phyloP scores from a whole-genome alignment of 2,888 invertebrate species.

The Drosophila cognata region DNA sequence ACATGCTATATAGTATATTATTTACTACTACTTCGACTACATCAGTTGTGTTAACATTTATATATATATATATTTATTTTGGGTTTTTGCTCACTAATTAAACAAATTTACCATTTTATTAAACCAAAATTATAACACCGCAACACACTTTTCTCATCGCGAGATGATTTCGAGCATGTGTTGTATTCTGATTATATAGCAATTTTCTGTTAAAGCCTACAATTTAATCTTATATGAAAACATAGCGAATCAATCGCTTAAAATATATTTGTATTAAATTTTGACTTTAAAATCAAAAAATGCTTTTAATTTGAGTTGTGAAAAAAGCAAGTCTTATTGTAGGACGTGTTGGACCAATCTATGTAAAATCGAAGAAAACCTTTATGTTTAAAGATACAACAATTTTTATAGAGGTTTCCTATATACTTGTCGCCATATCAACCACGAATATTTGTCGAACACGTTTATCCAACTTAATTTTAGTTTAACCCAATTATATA shows the following conservation, averaged over 20 bases:
- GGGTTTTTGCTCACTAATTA: conserved; percentile 50
- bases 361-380: conserved; percentile 42
- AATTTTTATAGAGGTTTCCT: conserved; percentile 52
- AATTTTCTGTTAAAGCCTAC: conserved; percentile 38
- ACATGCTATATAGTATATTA: conserved; percentile 55
- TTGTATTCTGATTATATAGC: conserved; percentile 52
- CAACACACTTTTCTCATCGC: conserved; percentile 70
- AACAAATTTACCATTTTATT: conserved; percentile 37
- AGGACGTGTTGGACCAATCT: conserved; percentile 66
- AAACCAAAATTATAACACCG: conserved; percentile 34
- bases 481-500: conserved; percentile 59
- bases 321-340: conserved; percentile 31
- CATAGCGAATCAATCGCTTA: conserved; percentile 31
- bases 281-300: conserved; percentile 24
- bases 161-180: conserved; percentile 53
- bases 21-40: conserved; percentile 38
- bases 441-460: conserved; percentile 63
- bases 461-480: conserved; percentile 54
- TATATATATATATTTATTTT: conserved; percentile 20
- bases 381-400: conserved; percentile 19
- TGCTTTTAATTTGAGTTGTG: conserved; percentile 43
- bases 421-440: conserved; percentile 75
- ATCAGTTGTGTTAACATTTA: conserved; percentile 48
- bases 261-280: conserved; percentile 45
- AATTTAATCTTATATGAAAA: conserved; percentile 33